phyloP scores from a whole-genome alignment of 2,888 invertebrate species.

The Dynastes hyllus region DNA sequence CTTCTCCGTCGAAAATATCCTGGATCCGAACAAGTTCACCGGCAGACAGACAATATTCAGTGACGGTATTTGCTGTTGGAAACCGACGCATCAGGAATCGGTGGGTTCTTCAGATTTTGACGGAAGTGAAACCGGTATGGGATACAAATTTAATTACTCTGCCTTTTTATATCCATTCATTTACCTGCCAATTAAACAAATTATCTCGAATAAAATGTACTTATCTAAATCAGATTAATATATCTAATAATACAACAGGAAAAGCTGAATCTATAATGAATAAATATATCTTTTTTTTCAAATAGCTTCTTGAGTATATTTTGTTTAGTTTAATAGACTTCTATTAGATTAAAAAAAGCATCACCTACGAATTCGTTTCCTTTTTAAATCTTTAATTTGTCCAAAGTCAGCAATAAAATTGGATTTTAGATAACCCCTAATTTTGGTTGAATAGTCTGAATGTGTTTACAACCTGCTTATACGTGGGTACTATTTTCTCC shows the following conservation, averaged over 20 bases:
- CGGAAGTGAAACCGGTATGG: conserved; percentile 72
- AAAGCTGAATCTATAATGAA: background rate
- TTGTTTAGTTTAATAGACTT: too few relatives aligned
- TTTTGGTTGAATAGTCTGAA: background rate
- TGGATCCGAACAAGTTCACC: conserved; percentile 93
- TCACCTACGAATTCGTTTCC: background rate
- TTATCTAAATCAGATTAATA: background rate
- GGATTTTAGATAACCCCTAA: background rate
- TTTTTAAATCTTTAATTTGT: background rate
- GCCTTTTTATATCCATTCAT: background rate
- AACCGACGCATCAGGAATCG: conserved; percentile 70
- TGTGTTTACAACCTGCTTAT: too few relatives aligned
- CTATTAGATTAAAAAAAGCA: background rate
- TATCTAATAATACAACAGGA: background rate
- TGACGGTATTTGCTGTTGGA: conserved; percentile 72
- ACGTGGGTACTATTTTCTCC: too few relatives aligned
- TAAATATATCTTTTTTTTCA: background rate
- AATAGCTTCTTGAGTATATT: too few relatives aligned
- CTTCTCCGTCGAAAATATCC: conserved; percentile 92
- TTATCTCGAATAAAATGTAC: background rate
- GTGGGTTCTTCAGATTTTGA: conserved; percentile 73
- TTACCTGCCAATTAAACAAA: background rate
- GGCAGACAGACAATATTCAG: conserved; percentile 74
- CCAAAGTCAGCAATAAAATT: background rate
- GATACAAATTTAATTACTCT: background rate